These are phyloP conservation scores for Canis aureus DNA, from an alignment of 2,113 vertebrate genomes.

Conservation along the genomic window DNA sequence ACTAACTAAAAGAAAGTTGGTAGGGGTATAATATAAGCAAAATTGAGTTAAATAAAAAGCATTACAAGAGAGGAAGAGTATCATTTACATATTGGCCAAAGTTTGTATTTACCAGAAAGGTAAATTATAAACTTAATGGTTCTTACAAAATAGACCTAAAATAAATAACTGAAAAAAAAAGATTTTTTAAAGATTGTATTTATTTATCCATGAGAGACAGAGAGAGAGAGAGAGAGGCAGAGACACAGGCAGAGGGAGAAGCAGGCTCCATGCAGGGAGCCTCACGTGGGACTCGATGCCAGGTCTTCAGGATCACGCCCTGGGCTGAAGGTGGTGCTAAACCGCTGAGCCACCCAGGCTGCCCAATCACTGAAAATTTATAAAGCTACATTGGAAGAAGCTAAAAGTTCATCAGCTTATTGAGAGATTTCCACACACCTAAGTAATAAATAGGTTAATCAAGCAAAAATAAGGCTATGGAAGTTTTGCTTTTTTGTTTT, in stretches of 20 bases:
- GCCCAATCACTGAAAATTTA: neutral
- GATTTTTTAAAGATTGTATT: too few species aligned
- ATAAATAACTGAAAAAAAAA: neutral
- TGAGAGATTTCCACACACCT: neutral
- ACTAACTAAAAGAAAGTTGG: neutral
- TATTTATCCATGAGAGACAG: too few species aligned
- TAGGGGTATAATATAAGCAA: neutral
- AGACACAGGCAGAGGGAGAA: too few species aligned
- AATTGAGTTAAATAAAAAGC: neutral
- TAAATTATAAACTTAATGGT: neutral
- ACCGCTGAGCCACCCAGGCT: too few species aligned
- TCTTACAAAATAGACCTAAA: neutral
- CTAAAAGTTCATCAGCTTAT: neutral
- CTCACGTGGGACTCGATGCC: too few species aligned
- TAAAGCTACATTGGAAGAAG: neutral
- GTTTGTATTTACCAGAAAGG: neutral
- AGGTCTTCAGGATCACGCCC: too few species aligned
- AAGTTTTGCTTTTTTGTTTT: neutral
- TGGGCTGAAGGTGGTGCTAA: too few species aligned
- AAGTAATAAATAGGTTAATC: neutral
- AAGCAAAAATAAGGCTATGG: slow-evolving; percentile 22
- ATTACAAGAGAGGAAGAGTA: neutral
- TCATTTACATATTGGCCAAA: neutral
- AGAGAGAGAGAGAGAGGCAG: too few species aligned
- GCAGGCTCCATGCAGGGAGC: too few species aligned